Base-by-base conservation (phyloP, 1,140 invertebrate species). In the Cotesia vestalis region DNA sequence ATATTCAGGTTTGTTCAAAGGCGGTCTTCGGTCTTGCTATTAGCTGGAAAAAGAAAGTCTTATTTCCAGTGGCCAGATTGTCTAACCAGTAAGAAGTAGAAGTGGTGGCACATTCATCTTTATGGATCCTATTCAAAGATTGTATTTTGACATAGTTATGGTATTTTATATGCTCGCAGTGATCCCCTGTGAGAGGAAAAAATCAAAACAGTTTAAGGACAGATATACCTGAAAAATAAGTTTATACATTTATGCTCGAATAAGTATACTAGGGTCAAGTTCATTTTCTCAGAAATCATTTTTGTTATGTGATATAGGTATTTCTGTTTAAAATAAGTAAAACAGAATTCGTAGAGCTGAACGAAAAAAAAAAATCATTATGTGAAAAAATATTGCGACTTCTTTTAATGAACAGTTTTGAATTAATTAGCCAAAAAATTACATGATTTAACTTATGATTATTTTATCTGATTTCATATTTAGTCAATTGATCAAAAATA, bases 101-200 rank as follows among this genome's bases (percentile, higher is more conserved):
- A 27, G 27, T 11, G 36, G 36, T 71, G 73, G 72, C 40, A 79
- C 76, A 80, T 80, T 77, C 77, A 76, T 75, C 77, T 79, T 60
- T 61, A 68, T 20, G 62, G 36, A 38, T 46, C 40, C 40, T 46
- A 46, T 46, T 9, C 40, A 46, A 46, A 46, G 40, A 46, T 46
- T 9, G 40, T 46, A 46, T 46, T 46, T 46, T 46, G 40, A 46
- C 20, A 51, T 20, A n/a, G 36, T 46, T 6, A 20, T 66, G 46
- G 63, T 11, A 20, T 52, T 55, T 51, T 51, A 53, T 67, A 55
- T 38, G 5, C 40, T 36, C 62, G 40, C 14, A 64, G n/a, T 36
- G 11, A 46, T 12, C 62, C 36, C 14, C 14, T n/a, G 9, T n/a
- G 5, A 17, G 11, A 38, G 27, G 17, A 12, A 63, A 51, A 51